Base-by-base conservation (phyloP, 2,113 vertebrate species). In the Lathamus discolor region DNA sequence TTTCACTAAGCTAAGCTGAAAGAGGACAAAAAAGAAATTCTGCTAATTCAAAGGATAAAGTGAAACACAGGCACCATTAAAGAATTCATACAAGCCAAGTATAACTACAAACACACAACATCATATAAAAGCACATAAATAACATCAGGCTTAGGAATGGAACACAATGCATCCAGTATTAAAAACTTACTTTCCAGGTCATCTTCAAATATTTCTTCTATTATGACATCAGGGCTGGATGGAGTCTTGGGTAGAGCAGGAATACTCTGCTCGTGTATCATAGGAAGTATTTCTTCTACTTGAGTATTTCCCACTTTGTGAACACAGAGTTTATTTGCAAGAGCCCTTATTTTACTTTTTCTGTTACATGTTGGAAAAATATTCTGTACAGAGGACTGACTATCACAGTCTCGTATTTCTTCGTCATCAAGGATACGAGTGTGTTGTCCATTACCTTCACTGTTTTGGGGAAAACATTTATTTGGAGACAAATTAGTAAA, bases 191-290 rank as follows among this genome's bases (percentile, higher is more conserved):
- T 90, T 94, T 96, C 92, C 43, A 93, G 33, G 39, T 88, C 72
- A 80, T 98, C 98, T 68, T 98, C 98, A 80, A 98, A 67, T 85
- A 98, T 82, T 96, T 99, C 98, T 95, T 99, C 98, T 88, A 99
- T 96, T 64, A 99, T 97, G 33, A 99, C 96, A 92, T 98, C 97
- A 92, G 98, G 97, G 33, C 64, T 93, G 69, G 96, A 95, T 17
- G 29, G 41, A 80, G 39, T 54, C 7, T 46, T 59, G 29, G 61
- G 94, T 6, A 92, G 80, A 62, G 57, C 13, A 66, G 59, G 39
- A 83, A 94, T 16, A 41, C 35, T 94, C 61, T 72, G 57, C 64
- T 87, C 66, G 28, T 9, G 3, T 25, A 78, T 22, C n/a, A 22
- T 4, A 49, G 72, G 22, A 41, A 52, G 14, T 4, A 15, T 55